These are phyloP conservation scores for Lamprologus lemairii DNA, from an alignment of 2,113 vertebrate genomes.

Conservation along the genomic window DNA sequence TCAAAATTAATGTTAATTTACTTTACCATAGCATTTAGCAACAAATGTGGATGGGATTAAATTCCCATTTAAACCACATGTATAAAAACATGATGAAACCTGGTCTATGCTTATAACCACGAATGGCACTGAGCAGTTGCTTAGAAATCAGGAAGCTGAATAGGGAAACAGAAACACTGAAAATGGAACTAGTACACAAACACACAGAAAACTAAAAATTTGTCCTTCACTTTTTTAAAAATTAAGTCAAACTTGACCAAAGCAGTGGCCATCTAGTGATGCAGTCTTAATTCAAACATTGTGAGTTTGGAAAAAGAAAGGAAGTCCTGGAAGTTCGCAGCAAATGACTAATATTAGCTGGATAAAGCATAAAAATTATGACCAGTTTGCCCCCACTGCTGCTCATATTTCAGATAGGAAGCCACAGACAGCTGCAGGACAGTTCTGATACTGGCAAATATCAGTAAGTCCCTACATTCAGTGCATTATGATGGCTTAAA, in stretches of 20 bases:
- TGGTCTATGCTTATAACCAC: not conserved
- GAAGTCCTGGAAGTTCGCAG: not conserved
- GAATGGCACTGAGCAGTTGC: not conserved
- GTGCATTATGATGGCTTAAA: not conserved
- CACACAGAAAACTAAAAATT: not conserved
- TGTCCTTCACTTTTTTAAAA: conserved; percentile 19
- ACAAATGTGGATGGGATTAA: not conserved
- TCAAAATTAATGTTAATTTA: not conserved
- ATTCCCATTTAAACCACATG: not conserved
- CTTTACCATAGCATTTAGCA: not conserved
- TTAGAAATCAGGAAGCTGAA: not conserved
- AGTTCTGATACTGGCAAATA: not conserved
- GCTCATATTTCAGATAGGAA: not conserved
- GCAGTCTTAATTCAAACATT: not conserved
- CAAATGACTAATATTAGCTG: not conserved
- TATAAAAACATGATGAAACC: not conserved
- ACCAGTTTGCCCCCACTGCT: not conserved
- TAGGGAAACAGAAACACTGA: not conserved
- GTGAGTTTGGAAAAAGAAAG: not conserved
- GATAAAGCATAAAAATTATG: not conserved
- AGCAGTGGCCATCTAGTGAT: not conserved
- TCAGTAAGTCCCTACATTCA: not conserved
- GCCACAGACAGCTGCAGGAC: not conserved
- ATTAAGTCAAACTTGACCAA: not conserved
- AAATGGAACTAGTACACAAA: not conserved